phyloP scores from a whole-genome alignment of 2,113 vertebrate species.

The Hemibagrus wyckioides region DNA sequence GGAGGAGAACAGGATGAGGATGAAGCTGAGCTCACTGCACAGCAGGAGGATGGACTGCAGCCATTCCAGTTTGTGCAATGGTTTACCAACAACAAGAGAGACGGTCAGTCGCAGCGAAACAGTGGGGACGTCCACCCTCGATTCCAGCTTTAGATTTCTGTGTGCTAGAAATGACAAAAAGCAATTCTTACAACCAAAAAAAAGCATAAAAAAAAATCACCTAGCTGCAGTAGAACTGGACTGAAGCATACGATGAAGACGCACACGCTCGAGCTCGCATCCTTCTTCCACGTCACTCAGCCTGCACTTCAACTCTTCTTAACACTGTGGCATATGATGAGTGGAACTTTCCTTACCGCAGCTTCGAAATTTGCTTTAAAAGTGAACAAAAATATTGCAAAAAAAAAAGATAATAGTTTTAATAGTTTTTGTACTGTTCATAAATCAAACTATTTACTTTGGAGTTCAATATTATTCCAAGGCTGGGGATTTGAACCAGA shows the following conservation, averaged over 20 bases:
- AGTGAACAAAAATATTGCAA: conserved; percentile 95
- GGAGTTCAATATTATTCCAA: background rate
- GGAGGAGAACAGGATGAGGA: conserved; percentile 5
- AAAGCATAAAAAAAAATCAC: conserved; percentile 4
- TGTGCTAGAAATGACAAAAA: conserved; percentile 5
- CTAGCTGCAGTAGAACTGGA: conserved; percentile 31
- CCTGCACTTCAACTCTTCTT: conserved; percentile 78
- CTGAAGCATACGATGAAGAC: conserved; percentile 29
- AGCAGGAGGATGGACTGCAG: background rate
- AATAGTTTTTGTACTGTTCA: conserved; percentile 4
- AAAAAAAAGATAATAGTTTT: conserved; percentile 5
- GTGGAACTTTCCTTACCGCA: conserved; percentile 69
- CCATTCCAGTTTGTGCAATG: background rate
- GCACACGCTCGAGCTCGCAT: conserved; percentile 31
- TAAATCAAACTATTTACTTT: background rate
- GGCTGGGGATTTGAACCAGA: too few relatives aligned
- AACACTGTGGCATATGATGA: conserved; percentile 34
- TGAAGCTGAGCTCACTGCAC: conserved; percentile 9
- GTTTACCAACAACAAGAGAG: background rate
- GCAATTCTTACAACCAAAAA: conserved; percentile 3
- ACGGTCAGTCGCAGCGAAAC: background rate
- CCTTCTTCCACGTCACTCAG: conserved; percentile 62
- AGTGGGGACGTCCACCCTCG: background rate
- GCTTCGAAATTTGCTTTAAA: conserved; percentile 74
- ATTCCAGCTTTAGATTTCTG: conserved; percentile 13